phyloP scores from a whole-genome alignment of 2,797 vertebrate genomes.

The Pantherophis alleghaniensis region DNA sequence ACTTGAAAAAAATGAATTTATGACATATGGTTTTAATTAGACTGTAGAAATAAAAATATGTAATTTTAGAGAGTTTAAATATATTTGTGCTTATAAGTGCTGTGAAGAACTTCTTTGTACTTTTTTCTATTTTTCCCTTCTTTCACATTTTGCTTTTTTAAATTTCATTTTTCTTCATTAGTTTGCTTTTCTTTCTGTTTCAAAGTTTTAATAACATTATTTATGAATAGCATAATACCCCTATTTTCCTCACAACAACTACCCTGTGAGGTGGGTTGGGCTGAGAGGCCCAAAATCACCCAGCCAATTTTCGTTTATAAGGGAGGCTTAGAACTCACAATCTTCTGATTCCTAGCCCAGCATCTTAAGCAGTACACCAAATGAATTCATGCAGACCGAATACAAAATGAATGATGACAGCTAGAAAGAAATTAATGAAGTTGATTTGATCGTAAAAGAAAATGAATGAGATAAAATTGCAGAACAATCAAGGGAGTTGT shows the following conservation, averaged over 20 bases:
- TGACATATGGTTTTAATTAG: background rate
- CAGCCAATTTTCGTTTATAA: background rate
- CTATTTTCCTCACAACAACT: too few species aligned
- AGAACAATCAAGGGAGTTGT: background rate
- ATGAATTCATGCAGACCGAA: background rate
- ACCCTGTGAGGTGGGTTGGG: background rate
- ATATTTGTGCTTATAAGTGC: background rate
- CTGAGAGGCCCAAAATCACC: background rate
- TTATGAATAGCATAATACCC: too few species aligned
- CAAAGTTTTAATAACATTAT: too few species aligned
- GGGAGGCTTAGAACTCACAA: background rate
- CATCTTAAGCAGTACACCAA: background rate
- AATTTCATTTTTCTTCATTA: background rate
- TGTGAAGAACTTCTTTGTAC: background rate
- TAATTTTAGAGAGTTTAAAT: background rate
- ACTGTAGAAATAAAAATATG: background rate
- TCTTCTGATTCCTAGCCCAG: background rate
- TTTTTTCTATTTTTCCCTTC: background rate
- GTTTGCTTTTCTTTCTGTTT: background rate
- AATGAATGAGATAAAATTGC: background rate
- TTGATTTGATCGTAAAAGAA: background rate
- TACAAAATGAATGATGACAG: background rate
- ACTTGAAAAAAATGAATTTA: background rate
- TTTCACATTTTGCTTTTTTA: background rate
- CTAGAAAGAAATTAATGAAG: background rate